These are phyloP conservation scores for Scaptomyza tumidula DNA, from an alignment of 2,888 invertebrate genomes.

Conservation along the genomic window DNA sequence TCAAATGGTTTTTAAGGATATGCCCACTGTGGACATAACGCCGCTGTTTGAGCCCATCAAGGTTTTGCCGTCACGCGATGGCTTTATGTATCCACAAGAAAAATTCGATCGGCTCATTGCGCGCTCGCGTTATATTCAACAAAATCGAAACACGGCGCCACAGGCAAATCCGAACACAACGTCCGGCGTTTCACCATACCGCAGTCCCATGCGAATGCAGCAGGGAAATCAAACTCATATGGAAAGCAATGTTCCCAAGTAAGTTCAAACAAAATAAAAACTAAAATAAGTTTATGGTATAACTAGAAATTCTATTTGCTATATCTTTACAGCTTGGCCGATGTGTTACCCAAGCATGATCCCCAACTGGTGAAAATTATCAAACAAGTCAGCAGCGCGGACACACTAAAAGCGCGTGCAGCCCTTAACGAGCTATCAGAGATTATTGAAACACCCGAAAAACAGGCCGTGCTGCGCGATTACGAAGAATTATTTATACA, in stretches of 20 bases:
- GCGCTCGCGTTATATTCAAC: constrained; percentile 78
- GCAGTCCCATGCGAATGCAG: constrained; percentile 79
- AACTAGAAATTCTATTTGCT: background rate
- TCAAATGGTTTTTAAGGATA: constrained; percentile 84
- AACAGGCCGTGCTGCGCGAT: constrained; percentile 84
- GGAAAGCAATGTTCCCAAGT: constrained; percentile 75
- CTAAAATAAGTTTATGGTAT: background rate
- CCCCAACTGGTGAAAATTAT: constrained; percentile 85
- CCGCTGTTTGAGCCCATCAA: constrained; percentile 85
- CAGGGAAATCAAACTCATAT: constrained; percentile 45
- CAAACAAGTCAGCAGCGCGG: constrained; percentile 88
- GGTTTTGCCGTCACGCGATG: constrained; percentile 86
- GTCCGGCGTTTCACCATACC: constrained; percentile 75
- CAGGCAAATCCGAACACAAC: constrained; percentile 57
- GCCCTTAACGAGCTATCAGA: constrained; percentile 84
- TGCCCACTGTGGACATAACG: constrained; percentile 81
- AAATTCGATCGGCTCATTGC: constrained; percentile 82
- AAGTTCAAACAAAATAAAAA: constrained; percentile 21
- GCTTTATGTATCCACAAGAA: constrained; percentile 84
- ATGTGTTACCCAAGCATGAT: constrained; percentile 83
- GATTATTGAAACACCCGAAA: constrained; percentile 83
- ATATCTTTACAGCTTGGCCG: constrained; percentile 77
- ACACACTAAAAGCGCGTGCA: constrained; percentile 86
- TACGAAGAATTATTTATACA: constrained; percentile 85
- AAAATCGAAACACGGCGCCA: constrained; percentile 74